Base-by-base conservation (phyloP, 1,140 invertebrate species). In the Solen grandis region DNA sequence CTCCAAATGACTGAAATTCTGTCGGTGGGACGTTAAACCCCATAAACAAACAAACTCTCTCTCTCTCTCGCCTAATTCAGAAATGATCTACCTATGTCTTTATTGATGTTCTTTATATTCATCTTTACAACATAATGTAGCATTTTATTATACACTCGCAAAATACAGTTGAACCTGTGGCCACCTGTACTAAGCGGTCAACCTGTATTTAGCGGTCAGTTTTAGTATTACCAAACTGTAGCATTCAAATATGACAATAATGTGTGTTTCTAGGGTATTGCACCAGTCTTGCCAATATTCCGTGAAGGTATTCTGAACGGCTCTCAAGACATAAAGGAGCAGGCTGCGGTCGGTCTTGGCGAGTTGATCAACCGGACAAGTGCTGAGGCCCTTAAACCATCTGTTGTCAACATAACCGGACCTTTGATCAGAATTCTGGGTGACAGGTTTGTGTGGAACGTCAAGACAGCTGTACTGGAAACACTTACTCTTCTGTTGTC, bases 351-450 rank as follows among this genome's bases (percentile, higher is more conserved):
- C 89, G 97, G 97, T 82, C 93, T 99, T 66, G 96, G 97, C 10
- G 97, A 99, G 93, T 95, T 99, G 0, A 98, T 99, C 84, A 94
- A 94, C 83, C 92, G 98, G 41, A 97, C 97, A 19, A 87, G 86
- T 84, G 72, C 91, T 16, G 91, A 91, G 59, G 97, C 97, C 5
- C 92, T 99, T 25, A 97, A 99, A 91, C 96, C 97, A 1, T 98
- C 97, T 60, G 97, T 99, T 1, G 96, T 99, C 38, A 96, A 98
- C 88, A 98, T 99, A 82, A 99, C 98, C 29, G 99, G 99, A 10
- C 98, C 99, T 0, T 93, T 99, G 19, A 99, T 99, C 92, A 94
- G 99, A 86, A 99, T 99, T 89, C 94, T 99, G 16, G 98, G 98
- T 29, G 99, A 99, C 92, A 94, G 98, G 62, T 99, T 98, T 90